Evolutionary conservation across 2,797 vertebrate genomes (phyloP), one percentile per base, ranked within the genome.

Genomic region (Eupleurogrammus muticus): DNA sequence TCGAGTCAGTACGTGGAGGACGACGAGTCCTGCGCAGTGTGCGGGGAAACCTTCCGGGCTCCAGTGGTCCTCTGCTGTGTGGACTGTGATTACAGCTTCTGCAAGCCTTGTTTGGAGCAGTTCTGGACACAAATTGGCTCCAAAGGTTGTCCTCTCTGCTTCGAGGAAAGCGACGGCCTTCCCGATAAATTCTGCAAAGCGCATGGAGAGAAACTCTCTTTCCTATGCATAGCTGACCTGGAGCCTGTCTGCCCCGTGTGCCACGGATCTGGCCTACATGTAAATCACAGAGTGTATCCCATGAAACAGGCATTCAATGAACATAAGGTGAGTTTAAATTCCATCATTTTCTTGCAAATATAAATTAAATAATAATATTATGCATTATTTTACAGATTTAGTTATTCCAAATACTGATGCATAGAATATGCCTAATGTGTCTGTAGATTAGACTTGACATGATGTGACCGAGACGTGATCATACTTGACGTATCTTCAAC

Each of bases 31-130:
- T 66, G 84, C 3, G 60, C 56, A 0, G 50, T 83, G 53, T 87
- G 81, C 65, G 60, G 56, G 13, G 66, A 87, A 67, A 32, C 62
- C 49, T 86, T 92, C 47, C 50, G 50, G 44, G 28, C 58, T 65
- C 70, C 85, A 4, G 10, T 62, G 54, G 85, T 90, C 23, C 82
- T 87, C 55, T 81, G 73, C 85, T 87, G 86, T 42, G 20, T 82
- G 4, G 9, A 10, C 3, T 90, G 81, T 40, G 36, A 36, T 17
- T 14, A 38, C 1, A 77, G 80, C 58, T 87, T 92, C 61, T 91
- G 84, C 28, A 61, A 64, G 32, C 36, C 24, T 11, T 90, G 85
- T 58, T 75, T 89, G 65, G 65, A 77, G 36, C 32, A 75, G 21
- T 86, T 87, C 50, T 90, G 87, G 85, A 48, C 51, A 56, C 67